phyloP scores from a whole-genome alignment of 2,888 invertebrate genomes.

The Oligia fasciuncula region DNA sequence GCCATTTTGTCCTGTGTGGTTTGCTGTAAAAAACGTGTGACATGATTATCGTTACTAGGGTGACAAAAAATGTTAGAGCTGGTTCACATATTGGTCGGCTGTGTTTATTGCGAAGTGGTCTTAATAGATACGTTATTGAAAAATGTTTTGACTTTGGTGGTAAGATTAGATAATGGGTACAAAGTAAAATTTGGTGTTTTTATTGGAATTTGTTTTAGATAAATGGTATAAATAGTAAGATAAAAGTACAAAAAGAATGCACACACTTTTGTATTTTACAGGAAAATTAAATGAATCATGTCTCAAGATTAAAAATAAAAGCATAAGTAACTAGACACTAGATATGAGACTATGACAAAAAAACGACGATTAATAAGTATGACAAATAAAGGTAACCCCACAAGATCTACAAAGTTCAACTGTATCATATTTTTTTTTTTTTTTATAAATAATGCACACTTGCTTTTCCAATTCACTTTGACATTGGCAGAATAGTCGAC shows the following conservation, averaged over 20 bases:
- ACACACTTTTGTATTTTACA: background rate
- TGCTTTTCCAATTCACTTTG: too few relatives aligned
- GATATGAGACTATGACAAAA: background rate
- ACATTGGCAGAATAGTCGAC: too few relatives aligned
- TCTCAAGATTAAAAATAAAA: background rate
- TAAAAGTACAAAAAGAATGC: background rate
- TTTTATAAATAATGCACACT: too few relatives aligned
- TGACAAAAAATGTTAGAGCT: constrained; percentile 76
- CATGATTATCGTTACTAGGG: constrained; percentile 87
- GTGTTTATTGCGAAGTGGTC: constrained; percentile 23
- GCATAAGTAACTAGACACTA: background rate
- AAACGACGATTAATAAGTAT: background rate
- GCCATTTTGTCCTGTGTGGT: constrained; percentile 90
- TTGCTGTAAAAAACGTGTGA: constrained; percentile 88
- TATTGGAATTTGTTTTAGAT: constrained; percentile 3
- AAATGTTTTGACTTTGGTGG: constrained; percentile 20
- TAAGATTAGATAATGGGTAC: constrained; percentile 7
- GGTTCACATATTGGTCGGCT: constrained; percentile 72
- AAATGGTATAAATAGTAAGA: background rate
- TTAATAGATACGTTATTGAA: background rate
- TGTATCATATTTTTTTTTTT: too few relatives aligned
- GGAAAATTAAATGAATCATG: background rate
- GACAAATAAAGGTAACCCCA: background rate
- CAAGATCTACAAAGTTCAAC: too few relatives aligned
- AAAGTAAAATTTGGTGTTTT: background rate